Evolutionary conservation across 2,113 vertebrate genomes (phyloP).

Genomic region (Spheniscus mendiculus): DNA sequence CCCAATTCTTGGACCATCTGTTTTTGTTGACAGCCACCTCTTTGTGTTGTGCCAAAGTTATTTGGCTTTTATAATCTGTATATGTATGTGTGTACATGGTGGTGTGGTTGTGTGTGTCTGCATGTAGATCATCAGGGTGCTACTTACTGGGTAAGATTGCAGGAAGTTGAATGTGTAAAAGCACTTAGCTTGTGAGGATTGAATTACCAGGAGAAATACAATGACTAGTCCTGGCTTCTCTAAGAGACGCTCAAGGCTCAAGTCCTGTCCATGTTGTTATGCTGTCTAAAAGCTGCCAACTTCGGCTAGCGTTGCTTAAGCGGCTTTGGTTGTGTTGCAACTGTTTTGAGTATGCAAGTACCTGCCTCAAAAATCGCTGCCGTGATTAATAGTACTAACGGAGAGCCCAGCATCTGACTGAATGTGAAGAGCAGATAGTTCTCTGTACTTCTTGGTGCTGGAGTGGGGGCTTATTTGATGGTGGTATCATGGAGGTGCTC

Average conservation of each 20-base stretch:
- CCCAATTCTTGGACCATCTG: slow-evolving; percentile 87
- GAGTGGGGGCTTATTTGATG: neutral
- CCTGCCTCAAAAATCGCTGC: neutral
- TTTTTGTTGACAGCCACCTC: slow-evolving; percentile 83
- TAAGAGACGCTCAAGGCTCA: neutral
- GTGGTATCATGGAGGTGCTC: neutral
- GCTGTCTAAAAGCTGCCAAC: neutral
- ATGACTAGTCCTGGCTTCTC: neutral
- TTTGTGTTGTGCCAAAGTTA: slow-evolving; percentile 81
- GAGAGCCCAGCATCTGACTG: neutral
- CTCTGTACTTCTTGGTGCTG: neutral
- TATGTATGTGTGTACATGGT: slow-evolving; percentile 28
- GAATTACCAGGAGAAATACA: neutral
- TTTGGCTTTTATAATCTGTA: slow-evolving; percentile 81
- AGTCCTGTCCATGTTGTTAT: neutral
- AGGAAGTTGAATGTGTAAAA: neutral
- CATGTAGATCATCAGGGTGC: neutral
- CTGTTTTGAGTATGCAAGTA: neutral
- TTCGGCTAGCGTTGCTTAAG: neutral
- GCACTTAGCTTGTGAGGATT: neutral
- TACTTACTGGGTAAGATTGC: neutral
- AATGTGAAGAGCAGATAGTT: neutral
- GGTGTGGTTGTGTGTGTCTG: slow-evolving; percentile 8
- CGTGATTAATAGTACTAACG: neutral
- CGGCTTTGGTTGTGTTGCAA: neutral